Percentiles rank a stretch among this genome's conserved stretches.
Conservation (phyloP, 2,113 vertebrate species). For the Tretioscincus oriximinensis region DNA sequence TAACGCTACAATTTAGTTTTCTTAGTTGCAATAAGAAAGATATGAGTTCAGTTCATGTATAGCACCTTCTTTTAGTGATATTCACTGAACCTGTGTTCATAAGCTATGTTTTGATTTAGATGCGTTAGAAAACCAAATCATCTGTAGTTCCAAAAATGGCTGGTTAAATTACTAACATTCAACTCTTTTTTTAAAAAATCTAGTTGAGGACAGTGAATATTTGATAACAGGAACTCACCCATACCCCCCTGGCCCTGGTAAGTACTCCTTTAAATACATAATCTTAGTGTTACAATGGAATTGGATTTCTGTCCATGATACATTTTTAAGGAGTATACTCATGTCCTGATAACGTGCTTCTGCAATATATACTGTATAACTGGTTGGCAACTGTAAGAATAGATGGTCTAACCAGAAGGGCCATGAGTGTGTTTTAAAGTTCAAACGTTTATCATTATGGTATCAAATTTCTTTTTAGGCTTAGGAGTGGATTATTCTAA, state of each 20-base stretch:
- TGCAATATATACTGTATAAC: too few relatives aligned
- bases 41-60: too few relatives aligned
- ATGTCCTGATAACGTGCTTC: too few relatives aligned
- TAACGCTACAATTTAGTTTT: too few relatives aligned
- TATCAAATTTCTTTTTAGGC: background rate
- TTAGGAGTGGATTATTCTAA: too few relatives aligned
- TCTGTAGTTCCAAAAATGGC: background rate
- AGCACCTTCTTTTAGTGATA: background rate
- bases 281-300: background rate
- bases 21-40: too few relatives aligned
- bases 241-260: conserved; percentile 93
- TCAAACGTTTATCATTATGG: background rate
- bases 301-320: background rate
- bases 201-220: conserved; percentile 89
- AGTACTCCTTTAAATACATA: conserved; percentile 33
- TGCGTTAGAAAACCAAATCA: background rate
- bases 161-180: background rate
- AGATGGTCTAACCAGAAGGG: too few relatives aligned
- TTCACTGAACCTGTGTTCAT: background rate
- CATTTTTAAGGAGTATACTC: background rate
- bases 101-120: background rate
- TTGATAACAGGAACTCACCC: conserved; percentile 95
- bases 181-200: conserved; percentile 18
- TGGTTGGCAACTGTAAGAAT: too few relatives aligned
- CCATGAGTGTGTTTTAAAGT: background rate